Conservation (phyloP, 2,888 invertebrate genomes). For the Parnassius orleans region DNA sequence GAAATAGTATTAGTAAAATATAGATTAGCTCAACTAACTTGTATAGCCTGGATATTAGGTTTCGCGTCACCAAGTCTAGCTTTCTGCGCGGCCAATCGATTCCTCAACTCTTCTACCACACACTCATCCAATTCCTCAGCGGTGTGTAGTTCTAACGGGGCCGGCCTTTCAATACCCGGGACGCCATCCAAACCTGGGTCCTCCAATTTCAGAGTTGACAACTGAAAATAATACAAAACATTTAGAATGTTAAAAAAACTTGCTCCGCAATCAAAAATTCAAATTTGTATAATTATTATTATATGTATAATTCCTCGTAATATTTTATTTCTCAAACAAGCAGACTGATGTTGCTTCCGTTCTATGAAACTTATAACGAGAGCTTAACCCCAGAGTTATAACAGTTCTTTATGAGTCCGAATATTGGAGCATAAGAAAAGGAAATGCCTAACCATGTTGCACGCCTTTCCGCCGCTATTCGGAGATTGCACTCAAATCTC, state of each 20-base stretch:
- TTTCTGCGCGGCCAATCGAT: conserved; percentile 79
- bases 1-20: too few relatives aligned
- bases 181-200: conserved; percentile 60
- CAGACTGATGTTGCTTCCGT: too few relatives aligned
- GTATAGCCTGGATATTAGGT: conserved; percentile 87
- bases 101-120: conserved; percentile 80
- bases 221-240: conserved; percentile 47
- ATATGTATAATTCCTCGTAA: too few relatives aligned
- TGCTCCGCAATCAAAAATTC: background rate
- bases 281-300: background rate
- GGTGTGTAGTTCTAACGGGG: conserved; percentile 79
- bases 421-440: too few relatives aligned
- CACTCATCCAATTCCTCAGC: conserved; percentile 84
- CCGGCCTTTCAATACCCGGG: conserved; percentile 58
- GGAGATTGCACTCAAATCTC: too few relatives aligned
- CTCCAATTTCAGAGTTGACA: conserved; percentile 81
- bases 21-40: conserved; percentile 62
- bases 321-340: too few relatives aligned
- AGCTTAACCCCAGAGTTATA: too few relatives aligned
- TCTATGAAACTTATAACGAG: too few relatives aligned
- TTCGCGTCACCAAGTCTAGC: conserved; percentile 82
- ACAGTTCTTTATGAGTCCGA: too few relatives aligned
- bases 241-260: background rate
- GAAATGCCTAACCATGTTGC: too few relatives aligned
- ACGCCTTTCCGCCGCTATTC: too few relatives aligned